Conservation (phyloP, 2,113 vertebrate species). For the Cryptomyrus ogoouensis region DNA sequence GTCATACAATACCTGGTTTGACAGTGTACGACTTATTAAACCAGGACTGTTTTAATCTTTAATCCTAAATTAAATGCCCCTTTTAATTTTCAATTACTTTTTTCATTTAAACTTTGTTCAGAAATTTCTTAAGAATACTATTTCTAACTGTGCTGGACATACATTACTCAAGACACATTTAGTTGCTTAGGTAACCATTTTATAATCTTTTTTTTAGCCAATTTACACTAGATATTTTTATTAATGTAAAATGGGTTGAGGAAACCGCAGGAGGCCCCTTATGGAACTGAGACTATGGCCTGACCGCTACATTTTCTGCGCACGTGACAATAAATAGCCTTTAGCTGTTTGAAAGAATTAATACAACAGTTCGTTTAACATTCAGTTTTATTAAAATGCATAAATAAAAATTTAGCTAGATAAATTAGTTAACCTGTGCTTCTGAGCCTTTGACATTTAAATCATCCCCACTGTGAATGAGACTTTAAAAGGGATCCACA, state of each 20-base stretch:
- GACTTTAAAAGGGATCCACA: neutral
- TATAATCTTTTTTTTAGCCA: neutral
- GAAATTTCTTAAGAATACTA: neutral
- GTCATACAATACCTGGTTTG: neutral
- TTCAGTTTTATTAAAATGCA: neutral
- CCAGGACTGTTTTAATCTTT: neutral
- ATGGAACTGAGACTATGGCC: neutral
- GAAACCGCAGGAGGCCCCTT: neutral
- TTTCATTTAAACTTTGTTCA: neutral
- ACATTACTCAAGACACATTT: neutral
- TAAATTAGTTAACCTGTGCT: neutral
- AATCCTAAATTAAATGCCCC: neutral
- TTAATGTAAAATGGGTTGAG: neutral
- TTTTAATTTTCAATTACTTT: neutral
- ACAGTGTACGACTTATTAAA: neutral
- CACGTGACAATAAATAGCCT: neutral
- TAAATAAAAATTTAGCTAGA: neutral
- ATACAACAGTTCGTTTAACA: neutral
- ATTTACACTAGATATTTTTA: neutral
- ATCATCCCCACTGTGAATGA: neutral
- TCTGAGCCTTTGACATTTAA: neutral
- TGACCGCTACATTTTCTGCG: neutral
- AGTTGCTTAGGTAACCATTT: neutral
- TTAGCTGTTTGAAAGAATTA: neutral
- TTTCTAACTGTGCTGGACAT: neutral